Evolutionary conservation across 1,140 invertebrate species (phyloP).

Genomic region (Trissolcus basalis): DNA sequence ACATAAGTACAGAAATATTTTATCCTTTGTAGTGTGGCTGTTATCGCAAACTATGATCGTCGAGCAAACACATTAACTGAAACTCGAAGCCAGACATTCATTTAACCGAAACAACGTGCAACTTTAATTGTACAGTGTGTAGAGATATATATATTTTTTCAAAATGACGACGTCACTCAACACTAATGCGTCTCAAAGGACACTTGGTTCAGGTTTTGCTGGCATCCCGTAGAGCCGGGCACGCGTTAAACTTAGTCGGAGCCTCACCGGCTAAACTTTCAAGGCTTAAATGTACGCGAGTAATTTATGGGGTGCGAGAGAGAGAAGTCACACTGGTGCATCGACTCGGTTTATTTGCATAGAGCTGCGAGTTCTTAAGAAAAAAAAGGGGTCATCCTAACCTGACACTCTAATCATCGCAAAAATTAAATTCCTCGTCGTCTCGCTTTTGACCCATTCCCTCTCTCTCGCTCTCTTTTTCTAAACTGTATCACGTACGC

Average conservation of each 20-base stretch:
- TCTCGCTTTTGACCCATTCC: neutral
- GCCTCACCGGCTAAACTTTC: constrained; percentile 42
- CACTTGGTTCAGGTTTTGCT: constrained; percentile 43
- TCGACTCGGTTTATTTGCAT: constrained; percentile 52
- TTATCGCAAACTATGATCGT: too few species aligned
- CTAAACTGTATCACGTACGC: neutral
- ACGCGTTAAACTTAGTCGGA: constrained; percentile 50
- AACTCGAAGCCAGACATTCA: constrained; percentile 14
- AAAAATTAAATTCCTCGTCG: constrained; percentile 24
- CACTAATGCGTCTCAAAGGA: constrained; percentile 44
- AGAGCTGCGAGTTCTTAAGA: constrained; percentile 39
- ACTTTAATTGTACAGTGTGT: constrained; percentile 18
- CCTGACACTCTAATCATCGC: constrained; percentile 28
- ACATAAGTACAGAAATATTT: too few species aligned
- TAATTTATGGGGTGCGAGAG: constrained; percentile 47
- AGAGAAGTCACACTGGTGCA: constrained; percentile 38
- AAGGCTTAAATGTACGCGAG: constrained; percentile 48
- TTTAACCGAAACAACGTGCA: constrained; percentile 18
- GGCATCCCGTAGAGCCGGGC: constrained; percentile 47
- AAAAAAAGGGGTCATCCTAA: constrained; percentile 11
- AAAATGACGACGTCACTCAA: constrained; percentile 45
- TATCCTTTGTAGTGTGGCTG: too few species aligned
- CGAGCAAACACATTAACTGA: constrained; percentile 1
- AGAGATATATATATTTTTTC: constrained; percentile 16
- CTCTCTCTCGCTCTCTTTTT: neutral